A percentile compares a stretch with the other conserved stretches of the same genome.
These are phyloP conservation scores for Amphiura filiformis DNA, from an alignment of 35 echinoderm and acorn worm species.

Conservation along the genomic window DNA sequence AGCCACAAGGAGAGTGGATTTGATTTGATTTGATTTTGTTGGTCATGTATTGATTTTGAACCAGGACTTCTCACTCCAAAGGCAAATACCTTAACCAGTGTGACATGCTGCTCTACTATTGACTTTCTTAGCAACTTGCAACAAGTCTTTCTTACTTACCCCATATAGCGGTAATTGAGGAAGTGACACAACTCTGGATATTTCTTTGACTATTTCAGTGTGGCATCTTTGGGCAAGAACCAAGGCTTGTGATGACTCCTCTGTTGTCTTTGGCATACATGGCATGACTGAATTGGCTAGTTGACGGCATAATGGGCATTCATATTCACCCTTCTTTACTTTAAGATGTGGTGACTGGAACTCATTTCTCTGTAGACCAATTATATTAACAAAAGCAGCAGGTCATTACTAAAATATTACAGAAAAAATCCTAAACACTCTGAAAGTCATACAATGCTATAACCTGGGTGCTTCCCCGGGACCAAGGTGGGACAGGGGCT, in stretches of 20 bases:
- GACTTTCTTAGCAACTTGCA: too few relatives aligned
- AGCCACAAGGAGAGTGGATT: too few relatives aligned
- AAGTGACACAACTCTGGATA: background rate
- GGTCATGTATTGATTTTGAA: too few relatives aligned
- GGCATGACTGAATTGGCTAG: constrained; percentile 92
- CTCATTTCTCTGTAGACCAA: constrained; percentile 55
- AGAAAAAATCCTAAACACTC: too few relatives aligned
- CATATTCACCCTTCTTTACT: constrained; percentile 74
- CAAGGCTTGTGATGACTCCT: background rate
- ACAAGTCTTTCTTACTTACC: background rate
- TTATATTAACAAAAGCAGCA: background rate
- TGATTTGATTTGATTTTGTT: too few relatives aligned
- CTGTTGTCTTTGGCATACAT: constrained; percentile 11
- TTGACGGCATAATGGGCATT: constrained; percentile 90
- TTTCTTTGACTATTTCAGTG: background rate
- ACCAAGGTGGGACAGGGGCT: too few relatives aligned
- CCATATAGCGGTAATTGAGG: background rate
- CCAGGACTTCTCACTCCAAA: too few relatives aligned
- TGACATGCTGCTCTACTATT: too few relatives aligned
- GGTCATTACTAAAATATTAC: too few relatives aligned
- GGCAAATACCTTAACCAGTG: too few relatives aligned
- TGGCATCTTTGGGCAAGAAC: background rate
- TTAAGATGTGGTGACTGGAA: constrained; percentile 55
- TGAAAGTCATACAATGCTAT: too few relatives aligned
- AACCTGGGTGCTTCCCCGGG: too few relatives aligned